Evolutionary conservation across 2,113 vertebrate species (phyloP).

Genomic region (Gymnorhina tibicen): DNA sequence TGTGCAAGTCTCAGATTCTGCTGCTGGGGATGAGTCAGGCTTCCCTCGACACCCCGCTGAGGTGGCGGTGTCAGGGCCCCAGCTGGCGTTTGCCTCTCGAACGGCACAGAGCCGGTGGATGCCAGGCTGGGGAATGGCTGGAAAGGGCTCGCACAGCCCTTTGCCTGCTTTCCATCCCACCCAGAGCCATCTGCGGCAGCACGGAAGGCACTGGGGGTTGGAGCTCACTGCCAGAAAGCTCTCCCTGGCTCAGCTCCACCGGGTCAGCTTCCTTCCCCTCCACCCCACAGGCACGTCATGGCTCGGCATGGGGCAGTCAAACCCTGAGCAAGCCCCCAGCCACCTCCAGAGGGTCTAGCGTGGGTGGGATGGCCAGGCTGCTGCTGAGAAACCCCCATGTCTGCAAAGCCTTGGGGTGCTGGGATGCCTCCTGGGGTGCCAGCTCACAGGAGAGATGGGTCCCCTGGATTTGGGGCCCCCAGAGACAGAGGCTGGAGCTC

Average conservation of each 20-base stretch:
- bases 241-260: neutral
- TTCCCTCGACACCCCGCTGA: neutral
- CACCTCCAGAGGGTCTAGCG: neutral
- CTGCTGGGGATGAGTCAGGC: slow-evolving; percentile 6
- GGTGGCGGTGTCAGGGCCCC: neutral
- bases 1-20: neutral
- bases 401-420: neutral
- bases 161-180: neutral
- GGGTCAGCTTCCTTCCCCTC: slow-evolving; percentile 1
- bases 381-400: neutral
- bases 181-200: neutral
- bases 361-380: neutral
- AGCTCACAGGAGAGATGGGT: neutral
- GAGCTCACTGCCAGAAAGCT: slow-evolving; percentile 6
- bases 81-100: neutral
- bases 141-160: neutral
- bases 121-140: neutral
- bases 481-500: neutral
- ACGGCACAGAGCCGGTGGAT: neutral
- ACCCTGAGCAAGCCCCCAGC: neutral
- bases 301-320: neutral
- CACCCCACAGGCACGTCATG: neutral
- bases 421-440: neutral
- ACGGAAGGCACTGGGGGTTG: neutral
- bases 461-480: neutral